Evolutionary conservation across 2,113 vertebrate genomes (phyloP).

Genomic region (Falco punctatus): DNA sequence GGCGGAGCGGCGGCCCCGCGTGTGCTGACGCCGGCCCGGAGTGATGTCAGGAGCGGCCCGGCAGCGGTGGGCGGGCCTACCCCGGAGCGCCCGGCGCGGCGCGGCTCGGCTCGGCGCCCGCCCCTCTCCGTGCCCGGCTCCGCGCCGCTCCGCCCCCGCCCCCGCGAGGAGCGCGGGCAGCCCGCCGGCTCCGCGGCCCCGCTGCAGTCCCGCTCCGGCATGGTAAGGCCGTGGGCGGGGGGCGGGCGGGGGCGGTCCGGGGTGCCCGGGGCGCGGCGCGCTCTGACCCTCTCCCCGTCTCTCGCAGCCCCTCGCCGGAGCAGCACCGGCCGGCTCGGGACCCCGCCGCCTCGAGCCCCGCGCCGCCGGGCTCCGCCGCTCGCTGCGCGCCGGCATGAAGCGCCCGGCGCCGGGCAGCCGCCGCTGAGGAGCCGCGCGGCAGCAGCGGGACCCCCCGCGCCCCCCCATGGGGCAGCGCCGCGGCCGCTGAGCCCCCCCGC

Average conservation of each 20-base stretch:
- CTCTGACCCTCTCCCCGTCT: neutral
- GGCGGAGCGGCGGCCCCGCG: too few species aligned
- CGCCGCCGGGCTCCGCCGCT: too few species aligned
- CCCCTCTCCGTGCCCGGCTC: too few species aligned
- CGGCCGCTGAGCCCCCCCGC: too few species aligned
- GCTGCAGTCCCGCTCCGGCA: neutral
- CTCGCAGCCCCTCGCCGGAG: neutral
- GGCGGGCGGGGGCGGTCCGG: neutral
- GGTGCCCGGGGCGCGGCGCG: neutral
- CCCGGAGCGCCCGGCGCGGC: too few species aligned
- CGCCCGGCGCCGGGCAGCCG: conserved; percentile 22
- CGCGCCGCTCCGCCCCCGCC: too few species aligned
- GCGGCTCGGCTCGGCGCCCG: too few species aligned
- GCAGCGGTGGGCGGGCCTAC: too few species aligned
- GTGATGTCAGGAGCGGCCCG: too few species aligned
- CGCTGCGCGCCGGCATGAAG: conserved; percentile 71
- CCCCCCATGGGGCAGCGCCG: too few species aligned
- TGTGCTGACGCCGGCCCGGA: too few species aligned
- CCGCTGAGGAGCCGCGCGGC: conserved; percentile 33
- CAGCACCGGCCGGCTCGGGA: neutral
- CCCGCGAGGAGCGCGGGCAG: neutral
- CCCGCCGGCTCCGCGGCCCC: neutral
- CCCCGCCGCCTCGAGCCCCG: neutral
- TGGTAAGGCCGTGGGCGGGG: conserved; percentile 9
- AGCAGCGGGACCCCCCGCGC: neutral